Base-by-base conservation (phyloP, 2,888 invertebrate species). In the Spisula subtruncata region DNA sequence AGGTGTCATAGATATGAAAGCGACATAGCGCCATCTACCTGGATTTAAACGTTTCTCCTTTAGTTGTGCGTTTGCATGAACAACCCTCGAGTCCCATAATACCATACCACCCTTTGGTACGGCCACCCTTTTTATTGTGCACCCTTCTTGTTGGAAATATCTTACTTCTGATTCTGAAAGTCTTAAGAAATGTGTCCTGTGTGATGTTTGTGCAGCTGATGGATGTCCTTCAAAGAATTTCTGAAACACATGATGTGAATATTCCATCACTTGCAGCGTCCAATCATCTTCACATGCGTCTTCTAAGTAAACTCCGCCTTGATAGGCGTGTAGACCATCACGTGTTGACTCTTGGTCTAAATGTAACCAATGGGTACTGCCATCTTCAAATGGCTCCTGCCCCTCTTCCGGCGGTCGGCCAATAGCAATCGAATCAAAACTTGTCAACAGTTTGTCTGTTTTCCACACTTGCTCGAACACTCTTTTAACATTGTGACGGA, bases 101-200 rank as follows among this genome's bases (percentile, higher is more conserved):
- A 95, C 93, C 85, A 95, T 92, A 20, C 95, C 95, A 20, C 95
- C 95, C 89, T 94, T 95, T 1, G 94, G 94, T 0, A 94, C 94
- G 0, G 94, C 91, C 10, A 95, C 91, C 56, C 93, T 87, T 46
- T 82, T 90, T 12, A 89, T 48, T 46, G 75, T 75, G 81, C 94
- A 94, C 0, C 94, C 94, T 25, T 86, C 89, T 5, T 90, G 86
- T 48, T 89, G 41, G 48, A 91, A 93, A 89, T 90, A 94, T 54
- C 89, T 87, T 4, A 92, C 83, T 16, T 93, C 90, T 16, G 89
- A 84, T 32, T 92, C 80, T 4, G 56, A 66, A 4, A 94, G 89
- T 75, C 79, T 66, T 79, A 88, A 93, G 81, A 90, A 93, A 54
- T 93, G 90, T n/a, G 79, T 79, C 12, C 80, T 48, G 20, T 54